Evolutionary conservation across 2,797 vertebrate genomes (phyloP), one percentile per base, ranked within the genome.

Genomic region (Thalassophryne amazonica): DNA sequence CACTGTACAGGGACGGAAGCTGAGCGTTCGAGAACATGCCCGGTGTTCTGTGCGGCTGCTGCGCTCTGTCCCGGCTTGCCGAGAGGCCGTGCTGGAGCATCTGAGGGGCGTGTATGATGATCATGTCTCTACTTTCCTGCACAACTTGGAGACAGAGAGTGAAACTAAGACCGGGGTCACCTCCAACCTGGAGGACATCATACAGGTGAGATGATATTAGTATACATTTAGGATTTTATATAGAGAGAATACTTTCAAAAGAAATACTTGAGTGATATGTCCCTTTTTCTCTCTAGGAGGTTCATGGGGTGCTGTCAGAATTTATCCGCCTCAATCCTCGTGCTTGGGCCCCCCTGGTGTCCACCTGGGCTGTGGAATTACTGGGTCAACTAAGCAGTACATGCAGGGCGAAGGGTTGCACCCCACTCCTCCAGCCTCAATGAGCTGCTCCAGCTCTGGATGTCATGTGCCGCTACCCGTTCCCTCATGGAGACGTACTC

Each of bases 311-410:
- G 0, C 80, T 98, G 6, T 85, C 89, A 0, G 94, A 95, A 23
- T 96, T 98, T 36, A 90, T 98, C 13, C 81, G 75, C 3, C 81
- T 91, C 51, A 96, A 94, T 29, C 94, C 96, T 0, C 86, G 91
- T 12, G 93, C 96, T 0, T 98, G 96, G 96, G 96, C 96, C 0
- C 94, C 94, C 0, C 80, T 93, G 2, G 93, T 98, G 3, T 95
- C 96, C 0, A 77, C 93, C 0, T 98, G 96, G 96, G 93, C 95
- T 5, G 95, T 96, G 27, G 96, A 99, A 37, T 76, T 99, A 16
- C 91, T 99, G 80, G 96, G 96, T 0, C 94, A 97, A 37, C 83
- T 99, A 39, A 98, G 96, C 80, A 97, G 93, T 64, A 97, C 95
- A 99, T 0, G 93, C 94, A 0, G 90, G 91, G 0, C 76, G 94